Base-by-base conservation (phyloP, 2,113 vertebrate genomes). In the Rhinogobius similis region DNA sequence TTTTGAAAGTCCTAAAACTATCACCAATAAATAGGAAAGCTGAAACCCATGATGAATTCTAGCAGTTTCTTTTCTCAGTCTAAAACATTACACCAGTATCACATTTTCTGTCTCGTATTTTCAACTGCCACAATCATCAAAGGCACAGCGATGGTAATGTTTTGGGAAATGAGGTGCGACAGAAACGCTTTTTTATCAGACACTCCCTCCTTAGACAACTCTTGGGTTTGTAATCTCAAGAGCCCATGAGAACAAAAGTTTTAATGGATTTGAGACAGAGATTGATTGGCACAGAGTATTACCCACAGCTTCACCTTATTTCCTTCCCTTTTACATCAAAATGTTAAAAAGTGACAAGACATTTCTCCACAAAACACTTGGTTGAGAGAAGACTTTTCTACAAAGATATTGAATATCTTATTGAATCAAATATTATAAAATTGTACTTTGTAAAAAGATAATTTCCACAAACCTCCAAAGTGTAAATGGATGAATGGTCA, bases 211-310 rank as follows among this genome's bases (percentile, higher is more conserved):
- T 76, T 24, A 14, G 66, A 73, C 12, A 43, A 52, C 72, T 76
- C 58, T 1, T 70, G 46, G 63, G 76, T 81, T 21, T 82, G 75
- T 86, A 73, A 84, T 84, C 78, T 67, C 44, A 36, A 11, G 70
- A 82, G 24, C 77, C 77, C 79, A 44, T 39, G 79, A 83, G 73
- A 84, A 68, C 64, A 6, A 56, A 56, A 46, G 72, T 70, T 73
- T 67, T 75, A 88, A 70, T 76, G 79, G 75, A 64, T 83, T 66
- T 88, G 78, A 85, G 79, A 78, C 79, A 66, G 64, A 79, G 86
- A 86, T 82, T 79, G 82, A 86, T 86, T 21, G 72, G 70, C 53
- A 81, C 65, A 58, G 77, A 75, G 59, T 68, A 64, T 62, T 74
- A 55, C 56, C 81, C 67, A 70, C 65, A n/a, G 66, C 64, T 8